Conservation (phyloP, 2,888 invertebrate species). For the Lepidochrysops patricia region DNA sequence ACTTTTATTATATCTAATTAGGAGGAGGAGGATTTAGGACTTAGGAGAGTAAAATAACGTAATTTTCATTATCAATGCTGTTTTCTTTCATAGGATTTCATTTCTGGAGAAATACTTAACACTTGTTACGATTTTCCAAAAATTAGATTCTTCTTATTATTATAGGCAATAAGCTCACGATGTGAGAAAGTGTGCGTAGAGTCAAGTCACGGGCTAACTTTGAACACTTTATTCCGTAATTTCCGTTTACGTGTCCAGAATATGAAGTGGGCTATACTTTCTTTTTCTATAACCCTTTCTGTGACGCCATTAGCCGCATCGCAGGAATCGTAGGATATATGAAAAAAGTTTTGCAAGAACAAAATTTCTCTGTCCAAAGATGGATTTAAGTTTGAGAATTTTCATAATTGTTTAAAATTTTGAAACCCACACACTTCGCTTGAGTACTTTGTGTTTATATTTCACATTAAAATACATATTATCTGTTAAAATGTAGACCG, state of each 20-base stretch:
- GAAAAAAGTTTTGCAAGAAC: not conserved
- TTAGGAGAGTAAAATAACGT: too few relatives aligned
- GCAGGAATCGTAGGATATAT: too few relatives aligned
- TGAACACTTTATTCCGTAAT: constrained; percentile 10
- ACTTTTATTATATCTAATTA: too few relatives aligned
- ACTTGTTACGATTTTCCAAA: too few relatives aligned
- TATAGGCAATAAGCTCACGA: not conserved
- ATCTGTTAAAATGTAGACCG: not conserved
- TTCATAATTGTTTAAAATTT: not conserved
- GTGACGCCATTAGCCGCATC: too few relatives aligned
- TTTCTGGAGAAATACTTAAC: not conserved
- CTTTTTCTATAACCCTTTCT: constrained; percentile 5
- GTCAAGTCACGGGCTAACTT: constrained; percentile 5
- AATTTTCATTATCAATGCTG: too few relatives aligned
- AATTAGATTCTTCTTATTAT: too few relatives aligned
- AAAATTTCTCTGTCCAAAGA: not conserved
- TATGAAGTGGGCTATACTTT: not conserved
- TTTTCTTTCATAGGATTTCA: not conserved
- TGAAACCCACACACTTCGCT: not conserved
- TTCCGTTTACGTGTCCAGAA: constrained; percentile 9
- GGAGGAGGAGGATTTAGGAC: too few relatives aligned
- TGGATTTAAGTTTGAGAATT: not conserved
- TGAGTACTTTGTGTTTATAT: not conserved
- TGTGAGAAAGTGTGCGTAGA: not conserved
- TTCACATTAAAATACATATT: constrained; percentile 2